Evolutionary conservation across 1,140 invertebrate genomes (phyloP).

Genomic region (Pseudomyrmex gracilis): DNA sequence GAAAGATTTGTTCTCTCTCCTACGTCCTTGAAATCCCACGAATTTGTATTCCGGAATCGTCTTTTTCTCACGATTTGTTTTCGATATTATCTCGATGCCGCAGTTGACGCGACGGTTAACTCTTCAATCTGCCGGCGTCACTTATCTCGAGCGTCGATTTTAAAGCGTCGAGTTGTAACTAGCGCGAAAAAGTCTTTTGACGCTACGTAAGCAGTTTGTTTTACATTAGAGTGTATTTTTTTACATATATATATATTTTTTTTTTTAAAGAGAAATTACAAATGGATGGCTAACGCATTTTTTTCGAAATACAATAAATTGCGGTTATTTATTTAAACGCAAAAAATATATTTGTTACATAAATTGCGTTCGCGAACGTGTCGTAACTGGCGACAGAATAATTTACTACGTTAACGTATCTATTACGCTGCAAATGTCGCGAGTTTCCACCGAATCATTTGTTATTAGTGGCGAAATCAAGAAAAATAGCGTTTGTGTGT

Average conservation of each 20-base stretch:
- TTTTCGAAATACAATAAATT: constrained; percentile 33
- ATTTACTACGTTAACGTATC: constrained; percentile 44
- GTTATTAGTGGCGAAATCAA: constrained; percentile 5
- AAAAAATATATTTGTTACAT: constrained; percentile 21
- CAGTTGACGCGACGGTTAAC: background rate
- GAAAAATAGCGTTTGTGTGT: constrained; percentile 27
- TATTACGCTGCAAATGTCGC: constrained; percentile 20
- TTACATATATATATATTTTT: background rate
- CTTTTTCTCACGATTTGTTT: background rate
- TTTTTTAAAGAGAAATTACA: background rate
- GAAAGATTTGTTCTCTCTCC: background rate
- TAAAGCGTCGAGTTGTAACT: background rate
- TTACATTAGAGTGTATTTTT: background rate
- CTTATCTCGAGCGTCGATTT: background rate
- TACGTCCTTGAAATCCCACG: background rate
- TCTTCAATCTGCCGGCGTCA: background rate
- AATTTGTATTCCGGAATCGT: background rate
- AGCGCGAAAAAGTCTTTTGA: constrained; percentile 24
- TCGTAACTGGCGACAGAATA: constrained; percentile 11
- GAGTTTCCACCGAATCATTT: constrained; percentile 21
- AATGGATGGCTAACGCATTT: constrained; percentile 12
- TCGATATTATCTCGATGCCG: background rate
- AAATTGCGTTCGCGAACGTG: constrained; percentile 22
- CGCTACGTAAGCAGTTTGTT: background rate
- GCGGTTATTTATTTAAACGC: background rate